These are phyloP conservation scores for Gymnothorax javanicus DNA, from an alignment of 2,797 vertebrate genomes.

Conservation along the genomic window DNA sequence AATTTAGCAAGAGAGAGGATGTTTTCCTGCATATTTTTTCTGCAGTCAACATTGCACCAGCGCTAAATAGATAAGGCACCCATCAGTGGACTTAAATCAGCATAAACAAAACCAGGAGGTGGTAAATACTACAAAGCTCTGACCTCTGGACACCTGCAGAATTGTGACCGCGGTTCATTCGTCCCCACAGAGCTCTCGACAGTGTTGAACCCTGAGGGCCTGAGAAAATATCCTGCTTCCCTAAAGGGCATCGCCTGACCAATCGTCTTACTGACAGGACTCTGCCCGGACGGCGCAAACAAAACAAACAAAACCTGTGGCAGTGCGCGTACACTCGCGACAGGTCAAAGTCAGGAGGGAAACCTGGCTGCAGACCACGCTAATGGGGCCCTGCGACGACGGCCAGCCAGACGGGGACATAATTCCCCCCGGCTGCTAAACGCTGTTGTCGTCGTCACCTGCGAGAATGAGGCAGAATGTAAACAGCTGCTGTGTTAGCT, in stretches of 20 bases:
- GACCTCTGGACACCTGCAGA: not conserved
- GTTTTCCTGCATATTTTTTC: not conserved
- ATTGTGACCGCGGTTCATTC: not conserved
- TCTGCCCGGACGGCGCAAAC: not conserved
- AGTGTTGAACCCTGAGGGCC: not conserved
- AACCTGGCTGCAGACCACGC: not conserved
- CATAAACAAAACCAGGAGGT: not conserved
- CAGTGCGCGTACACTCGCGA: not conserved
- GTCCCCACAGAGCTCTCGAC: not conserved
- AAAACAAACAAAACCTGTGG: not conserved
- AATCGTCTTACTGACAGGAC: not conserved
- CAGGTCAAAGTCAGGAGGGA: constrained; percentile 16
- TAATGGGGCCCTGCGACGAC: not conserved
- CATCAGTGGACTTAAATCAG: not conserved
- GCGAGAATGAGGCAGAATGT: constrained; percentile 18
- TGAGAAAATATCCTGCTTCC: not conserved
- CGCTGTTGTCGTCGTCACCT: constrained; percentile 16
- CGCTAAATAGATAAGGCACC: not conserved
- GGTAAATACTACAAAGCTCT: not conserved
- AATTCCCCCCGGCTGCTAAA: constrained; percentile 11
- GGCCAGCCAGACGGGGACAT: not conserved
- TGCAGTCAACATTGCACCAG: not conserved
- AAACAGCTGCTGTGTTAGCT: constrained; percentile 27
- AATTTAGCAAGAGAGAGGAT: not conserved
- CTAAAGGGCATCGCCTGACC: not conserved